Percentiles rank a stretch among this genome's conserved stretches.
Evolutionary conservation across 2,113 vertebrate genomes (phyloP).

Genomic region (Burhinus bistriatus): DNA sequence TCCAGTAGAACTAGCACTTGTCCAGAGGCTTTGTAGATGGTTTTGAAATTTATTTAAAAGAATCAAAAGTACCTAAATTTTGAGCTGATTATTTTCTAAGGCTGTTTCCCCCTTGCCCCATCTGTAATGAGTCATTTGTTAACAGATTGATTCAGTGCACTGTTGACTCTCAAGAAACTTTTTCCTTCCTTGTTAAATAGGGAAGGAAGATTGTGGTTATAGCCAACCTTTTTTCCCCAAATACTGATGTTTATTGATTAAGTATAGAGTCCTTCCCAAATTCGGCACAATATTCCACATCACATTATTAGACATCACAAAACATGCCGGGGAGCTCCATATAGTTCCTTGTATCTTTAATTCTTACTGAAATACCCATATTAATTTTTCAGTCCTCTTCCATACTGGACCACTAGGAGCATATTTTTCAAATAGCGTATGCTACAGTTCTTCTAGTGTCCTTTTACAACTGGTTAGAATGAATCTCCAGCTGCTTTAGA

Average conservation of each 20-base stretch:
- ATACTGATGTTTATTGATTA: background rate
- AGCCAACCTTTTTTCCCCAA: background rate
- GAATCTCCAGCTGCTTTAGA: background rate
- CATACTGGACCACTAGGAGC: background rate
- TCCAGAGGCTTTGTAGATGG: background rate
- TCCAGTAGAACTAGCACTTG: accelerated
- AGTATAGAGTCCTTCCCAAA: background rate
- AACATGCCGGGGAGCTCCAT: background rate
- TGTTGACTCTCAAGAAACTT: background rate
- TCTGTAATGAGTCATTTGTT: background rate
- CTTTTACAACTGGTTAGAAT: background rate
- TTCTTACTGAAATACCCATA: background rate
- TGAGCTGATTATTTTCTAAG: background rate
- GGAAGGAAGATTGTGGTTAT: background rate
- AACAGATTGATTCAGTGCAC: background rate
- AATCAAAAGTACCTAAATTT: background rate
- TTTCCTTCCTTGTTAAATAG: background rate
- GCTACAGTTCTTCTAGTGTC: background rate
- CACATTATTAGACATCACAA: background rate
- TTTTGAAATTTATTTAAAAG: background rate
- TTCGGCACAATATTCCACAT: background rate
- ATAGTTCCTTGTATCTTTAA: background rate
- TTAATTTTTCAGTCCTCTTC: background rate
- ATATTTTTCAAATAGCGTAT: background rate
- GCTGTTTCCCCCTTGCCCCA: background rate